Percentiles rank a stretch among this genome's conserved stretches.
These are phyloP conservation scores for Andrena cerasifolii DNA, from an alignment of 1,140 invertebrate species.

Conservation along the genomic window DNA sequence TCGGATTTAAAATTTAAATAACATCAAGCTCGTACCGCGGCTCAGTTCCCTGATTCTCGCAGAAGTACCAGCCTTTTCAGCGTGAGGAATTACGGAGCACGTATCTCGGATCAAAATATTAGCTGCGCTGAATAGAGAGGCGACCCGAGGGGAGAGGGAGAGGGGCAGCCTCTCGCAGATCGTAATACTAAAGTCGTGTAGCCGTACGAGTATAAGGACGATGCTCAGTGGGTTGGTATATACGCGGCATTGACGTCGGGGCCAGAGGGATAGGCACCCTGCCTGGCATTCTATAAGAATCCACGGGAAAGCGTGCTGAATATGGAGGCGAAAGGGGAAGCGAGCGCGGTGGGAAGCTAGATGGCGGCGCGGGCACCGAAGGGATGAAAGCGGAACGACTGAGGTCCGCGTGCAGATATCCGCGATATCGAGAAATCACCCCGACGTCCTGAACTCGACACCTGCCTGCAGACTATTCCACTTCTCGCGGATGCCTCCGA, in stretches of 20 bases:
- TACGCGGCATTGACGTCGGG: conserved; percentile 42
- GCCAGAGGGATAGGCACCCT: conserved; percentile 27
- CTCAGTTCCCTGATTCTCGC: neutral
- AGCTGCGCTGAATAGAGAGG: conserved; percentile 38
- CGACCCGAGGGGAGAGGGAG: neutral
- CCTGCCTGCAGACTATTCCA: neutral
- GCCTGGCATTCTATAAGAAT: conserved; percentile 22
- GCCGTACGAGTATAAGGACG: conserved; percentile 23
- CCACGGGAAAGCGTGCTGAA: neutral
- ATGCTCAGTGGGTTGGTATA: conserved; percentile 5
- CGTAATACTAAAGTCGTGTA: conserved; percentile 38
- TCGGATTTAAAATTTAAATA: conserved; percentile 39
- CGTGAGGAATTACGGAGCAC: conserved; percentile 18
- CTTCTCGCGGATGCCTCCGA: neutral
- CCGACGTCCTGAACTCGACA: conserved; percentile 19
- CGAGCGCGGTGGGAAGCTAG: neutral
- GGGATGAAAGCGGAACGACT: neutral
- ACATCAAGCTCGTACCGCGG: neutral
- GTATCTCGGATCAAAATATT: conserved; percentile 61
- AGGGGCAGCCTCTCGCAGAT: neutral
- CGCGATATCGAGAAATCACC: conserved; percentile 47
- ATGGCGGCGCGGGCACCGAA: neutral
- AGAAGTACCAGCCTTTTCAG: neutral
- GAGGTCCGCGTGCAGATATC: neutral
- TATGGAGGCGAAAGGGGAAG: too few relatives aligned